phyloP scores from a whole-genome alignment of 2,797 vertebrate species.

The Sphenodon punctatus region DNA sequence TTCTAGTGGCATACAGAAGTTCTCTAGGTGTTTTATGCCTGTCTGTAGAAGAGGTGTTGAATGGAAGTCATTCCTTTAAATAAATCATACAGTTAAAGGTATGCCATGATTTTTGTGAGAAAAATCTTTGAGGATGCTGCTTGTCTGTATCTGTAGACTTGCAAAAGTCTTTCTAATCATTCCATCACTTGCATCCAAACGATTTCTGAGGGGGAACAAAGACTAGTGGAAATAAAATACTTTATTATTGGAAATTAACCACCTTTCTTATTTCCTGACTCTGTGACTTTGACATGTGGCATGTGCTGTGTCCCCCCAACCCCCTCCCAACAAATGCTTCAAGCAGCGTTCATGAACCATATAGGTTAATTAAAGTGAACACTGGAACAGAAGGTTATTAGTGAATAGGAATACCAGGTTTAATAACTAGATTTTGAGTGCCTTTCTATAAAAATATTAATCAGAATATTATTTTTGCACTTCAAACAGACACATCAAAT shows the following conservation, averaged over 20 bases:
- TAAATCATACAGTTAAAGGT: background rate
- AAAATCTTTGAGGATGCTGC: background rate
- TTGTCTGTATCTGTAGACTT: accelerated
- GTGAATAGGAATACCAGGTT: conserved; percentile 2
- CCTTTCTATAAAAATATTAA: background rate
- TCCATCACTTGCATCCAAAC: background rate
- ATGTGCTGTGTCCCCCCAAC: background rate
- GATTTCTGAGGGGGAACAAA: background rate
- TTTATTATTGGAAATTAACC: conserved; percentile 35
- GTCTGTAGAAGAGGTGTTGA: background rate
- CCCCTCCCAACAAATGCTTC: background rate
- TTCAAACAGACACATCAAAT: background rate
- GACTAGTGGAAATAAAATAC: conserved; percentile 13
- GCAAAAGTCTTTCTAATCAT: background rate
- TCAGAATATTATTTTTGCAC: background rate
- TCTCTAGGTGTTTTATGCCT: background rate
- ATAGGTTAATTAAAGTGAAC: background rate
- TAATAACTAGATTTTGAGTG: conserved; percentile 22
- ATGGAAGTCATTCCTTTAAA: background rate
- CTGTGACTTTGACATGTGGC: conserved; percentile 5
- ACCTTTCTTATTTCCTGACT: background rate
- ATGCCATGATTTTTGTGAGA: background rate
- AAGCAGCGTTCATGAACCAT: background rate
- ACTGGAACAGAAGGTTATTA: conserved; percentile 4
- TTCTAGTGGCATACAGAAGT: background rate